Evolutionary conservation across 1,140 invertebrate species (phyloP).

Genomic region (Oreohelix idahoensis): DNA sequence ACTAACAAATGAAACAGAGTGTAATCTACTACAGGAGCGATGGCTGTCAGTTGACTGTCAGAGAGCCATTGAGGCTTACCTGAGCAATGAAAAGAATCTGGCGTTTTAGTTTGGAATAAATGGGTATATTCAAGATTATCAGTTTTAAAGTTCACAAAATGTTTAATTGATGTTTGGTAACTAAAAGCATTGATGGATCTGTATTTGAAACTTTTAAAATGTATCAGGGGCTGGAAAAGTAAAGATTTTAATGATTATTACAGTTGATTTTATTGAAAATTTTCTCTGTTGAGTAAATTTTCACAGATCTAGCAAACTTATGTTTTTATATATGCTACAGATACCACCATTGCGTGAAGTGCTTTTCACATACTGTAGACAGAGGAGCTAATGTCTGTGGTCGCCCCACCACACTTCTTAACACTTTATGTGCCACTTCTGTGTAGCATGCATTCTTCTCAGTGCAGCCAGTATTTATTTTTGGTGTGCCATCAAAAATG

Average conservation of each 20-base stretch:
- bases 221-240: background rate
- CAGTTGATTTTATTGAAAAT: background rate
- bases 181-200: background rate
- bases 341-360: too few species aligned
- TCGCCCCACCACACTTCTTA: too few species aligned
- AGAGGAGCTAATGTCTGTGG: too few species aligned
- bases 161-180: background rate
- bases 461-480: too few species aligned
- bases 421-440: too few species aligned
- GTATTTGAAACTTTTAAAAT: background rate
- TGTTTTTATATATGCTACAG: too few species aligned
- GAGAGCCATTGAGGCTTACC: conserved; percentile 59
- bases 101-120: conserved; percentile 43
- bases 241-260: background rate
- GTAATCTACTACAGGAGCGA: conserved; percentile 75
- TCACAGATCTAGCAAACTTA: too few species aligned
- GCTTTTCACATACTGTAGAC: too few species aligned
- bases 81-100: conserved; percentile 66
- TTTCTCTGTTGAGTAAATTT: too few species aligned
- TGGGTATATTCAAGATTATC: background rate
- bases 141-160: background rate
- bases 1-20: conserved; percentile 77
- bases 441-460: too few species aligned
- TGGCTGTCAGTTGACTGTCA: conserved; percentile 78
- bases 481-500: too few species aligned